Evolutionary conservation across 2,888 invertebrate species (phyloP).

Genomic region (Tanypteryx hageni): DNA sequence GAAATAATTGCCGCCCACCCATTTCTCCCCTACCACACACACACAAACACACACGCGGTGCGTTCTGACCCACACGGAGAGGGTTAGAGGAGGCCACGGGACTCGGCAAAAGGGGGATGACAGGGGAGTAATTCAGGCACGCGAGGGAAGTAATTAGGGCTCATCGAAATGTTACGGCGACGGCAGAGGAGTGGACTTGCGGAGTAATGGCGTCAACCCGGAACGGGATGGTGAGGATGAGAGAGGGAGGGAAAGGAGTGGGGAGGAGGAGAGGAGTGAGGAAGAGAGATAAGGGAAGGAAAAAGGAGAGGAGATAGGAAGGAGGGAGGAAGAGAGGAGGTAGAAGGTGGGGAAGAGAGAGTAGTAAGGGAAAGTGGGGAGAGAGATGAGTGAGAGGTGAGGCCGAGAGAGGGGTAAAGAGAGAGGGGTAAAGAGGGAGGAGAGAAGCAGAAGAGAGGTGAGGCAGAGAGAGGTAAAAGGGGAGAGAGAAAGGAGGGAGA

Average conservation of each 20-base stretch:
- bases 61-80: not conserved
- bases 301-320: too few species aligned
- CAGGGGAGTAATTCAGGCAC: slow-evolving; percentile 63
- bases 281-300: not conserved
- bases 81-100: not conserved
- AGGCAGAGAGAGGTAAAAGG: too few species aligned
- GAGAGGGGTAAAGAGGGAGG: not conserved
- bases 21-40: slow-evolving; percentile 1
- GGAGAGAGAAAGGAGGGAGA: not conserved
- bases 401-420: not conserved
- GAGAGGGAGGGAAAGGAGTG: not conserved
- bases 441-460: too few species aligned
- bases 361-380: too few species aligned
- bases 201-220: slow-evolving; percentile 21
- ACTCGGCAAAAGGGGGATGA: slow-evolving; percentile 34
- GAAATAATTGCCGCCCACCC: slow-evolving; percentile 60
- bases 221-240: not conserved
- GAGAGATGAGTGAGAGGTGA: not conserved
- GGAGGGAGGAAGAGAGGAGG: too few species aligned
- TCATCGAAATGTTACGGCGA: slow-evolving; percentile 54
- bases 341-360: not conserved
- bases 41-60: not conserved
- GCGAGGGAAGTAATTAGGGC: slow-evolving; percentile 63
- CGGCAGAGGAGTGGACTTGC: slow-evolving; percentile 11
- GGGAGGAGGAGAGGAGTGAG: not conserved